A percentile compares a stretch with the other conserved stretches of the same genome.
Conservation (phyloP, 2,888 invertebrate genomes). For the Anarsia innoxiella region DNA sequence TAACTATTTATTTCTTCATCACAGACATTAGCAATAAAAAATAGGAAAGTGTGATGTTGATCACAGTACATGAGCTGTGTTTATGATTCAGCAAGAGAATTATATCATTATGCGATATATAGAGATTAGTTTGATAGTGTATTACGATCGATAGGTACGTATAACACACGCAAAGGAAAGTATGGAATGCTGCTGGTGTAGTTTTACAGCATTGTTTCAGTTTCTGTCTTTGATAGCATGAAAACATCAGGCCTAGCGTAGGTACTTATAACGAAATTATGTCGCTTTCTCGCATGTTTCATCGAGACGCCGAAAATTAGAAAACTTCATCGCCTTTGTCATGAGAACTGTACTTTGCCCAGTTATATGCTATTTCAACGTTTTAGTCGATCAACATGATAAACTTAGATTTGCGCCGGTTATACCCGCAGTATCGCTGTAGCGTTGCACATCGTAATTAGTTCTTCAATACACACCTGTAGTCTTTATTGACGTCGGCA, state of each 20-base stretch:
- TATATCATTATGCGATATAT: conserved; percentile 33
- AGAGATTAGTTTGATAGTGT: conserved; percentile 16
- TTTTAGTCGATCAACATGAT: background rate
- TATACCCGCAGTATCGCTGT: conserved; percentile 22
- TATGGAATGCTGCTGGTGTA: too few species aligned
- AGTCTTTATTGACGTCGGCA: conserved; percentile 72
- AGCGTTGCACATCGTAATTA: conserved; percentile 28
- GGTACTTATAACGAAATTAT: too few species aligned
- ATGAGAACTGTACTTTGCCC: background rate
- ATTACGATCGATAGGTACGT: conserved; percentile 3
- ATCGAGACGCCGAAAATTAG: too few species aligned
- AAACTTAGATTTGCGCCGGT: conserved; percentile 3
- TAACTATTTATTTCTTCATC: conserved; percentile 60
- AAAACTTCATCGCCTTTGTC: too few species aligned
- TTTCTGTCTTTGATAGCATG: too few species aligned
- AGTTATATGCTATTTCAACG: too few species aligned
- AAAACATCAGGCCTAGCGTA: too few species aligned
- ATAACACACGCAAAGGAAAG: conserved; percentile 12
- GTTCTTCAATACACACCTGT: conserved; percentile 75
- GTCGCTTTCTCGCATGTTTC: too few species aligned
- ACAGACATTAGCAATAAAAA: conserved; percentile 59
- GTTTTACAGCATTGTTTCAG: too few species aligned
- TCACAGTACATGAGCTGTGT: conserved; percentile 43
- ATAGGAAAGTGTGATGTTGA: conserved; percentile 57
- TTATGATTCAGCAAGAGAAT: conserved; percentile 37